Evolutionary conservation across 2,113 vertebrate genomes (phyloP).

Genomic region (Isurus oxyrinchus): DNA sequence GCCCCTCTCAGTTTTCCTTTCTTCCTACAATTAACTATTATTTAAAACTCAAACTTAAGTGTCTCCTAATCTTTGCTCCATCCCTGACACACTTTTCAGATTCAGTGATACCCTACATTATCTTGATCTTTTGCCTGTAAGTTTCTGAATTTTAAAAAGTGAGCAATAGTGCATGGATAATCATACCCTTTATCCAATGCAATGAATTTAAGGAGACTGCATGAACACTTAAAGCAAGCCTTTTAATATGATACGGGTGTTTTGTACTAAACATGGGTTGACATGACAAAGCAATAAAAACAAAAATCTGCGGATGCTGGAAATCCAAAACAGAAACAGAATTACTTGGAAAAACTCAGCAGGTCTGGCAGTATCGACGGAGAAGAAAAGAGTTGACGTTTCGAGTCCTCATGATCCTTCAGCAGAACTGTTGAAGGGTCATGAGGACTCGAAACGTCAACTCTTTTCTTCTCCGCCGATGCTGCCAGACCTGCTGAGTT

Average conservation of each 20-base stretch:
- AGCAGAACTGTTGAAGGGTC: too few species aligned
- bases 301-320: too few species aligned
- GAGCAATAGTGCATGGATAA: not conserved
- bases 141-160: not conserved
- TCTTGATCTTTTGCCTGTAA: not conserved
- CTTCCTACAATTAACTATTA: not conserved
- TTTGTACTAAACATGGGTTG: not conserved
- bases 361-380: too few species aligned
- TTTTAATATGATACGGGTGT: not conserved
- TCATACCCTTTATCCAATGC: not conserved
- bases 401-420: too few species aligned
- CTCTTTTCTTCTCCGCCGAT: too few species aligned
- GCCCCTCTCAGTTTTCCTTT: not conserved
- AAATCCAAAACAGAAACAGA: too few species aligned
- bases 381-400: too few species aligned
- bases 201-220: not conserved
- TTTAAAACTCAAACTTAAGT: not conserved
- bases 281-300: conserved; percentile 1
- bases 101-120: not conserved
- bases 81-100: not conserved
- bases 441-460: too few species aligned
- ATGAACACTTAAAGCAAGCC: not conserved
- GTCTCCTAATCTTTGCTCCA: not conserved
- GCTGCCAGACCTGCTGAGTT: too few species aligned
- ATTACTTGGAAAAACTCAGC: too few species aligned